Evolutionary conservation across 2,797 vertebrate genomes (phyloP), one percentile per base, ranked within the genome.

Genomic region (Microctenopoma lineatum): DNA sequence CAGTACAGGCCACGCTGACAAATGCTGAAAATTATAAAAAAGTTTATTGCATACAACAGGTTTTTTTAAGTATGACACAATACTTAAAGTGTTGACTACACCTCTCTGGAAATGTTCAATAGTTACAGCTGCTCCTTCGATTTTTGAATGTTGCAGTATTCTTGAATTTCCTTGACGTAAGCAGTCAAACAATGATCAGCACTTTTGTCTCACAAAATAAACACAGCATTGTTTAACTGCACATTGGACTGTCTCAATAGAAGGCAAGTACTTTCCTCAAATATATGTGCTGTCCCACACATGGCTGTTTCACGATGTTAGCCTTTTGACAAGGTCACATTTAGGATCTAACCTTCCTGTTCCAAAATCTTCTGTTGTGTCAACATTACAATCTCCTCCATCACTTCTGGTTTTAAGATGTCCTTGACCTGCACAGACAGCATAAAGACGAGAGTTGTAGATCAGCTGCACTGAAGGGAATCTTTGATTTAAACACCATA

Each of bases 371-470:
- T 95, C 85, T 98, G 97, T 64, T 95, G 94, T 0, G 98, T 96
- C 90, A 96, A 95, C 93, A 98, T 87, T 80, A 98, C 93, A 3
- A 99, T 95, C 87, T 97, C 96, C 65, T 98, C 97, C 93, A 95
- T 96, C 83, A 97, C 90, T 76, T 99, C 98, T 38, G 96, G 96
- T 83, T 98, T 98, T 84, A 99, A 89, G 84, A 98, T 92, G 84
- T 99, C 97, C 87, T 99, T 99, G 84, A 98, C 98, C 97, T 99
- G 81, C 27, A 92, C 25, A 75, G 8, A 80, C 12, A 71, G 34
- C 5, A 51, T 29, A 36, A 48, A 70, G 45, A 0, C n/a, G 3
- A 55, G 5, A 53, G 41, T 41, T 48, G 32, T 3, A 46, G 1
- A 69, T 46, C 4, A 25, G 18, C 53, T 45, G 21, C 7, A 26